Evolutionary conservation across 2,113 vertebrate genomes (phyloP), one percentile per base, ranked within the genome.

Genomic region (Raja brachyura): DNA sequence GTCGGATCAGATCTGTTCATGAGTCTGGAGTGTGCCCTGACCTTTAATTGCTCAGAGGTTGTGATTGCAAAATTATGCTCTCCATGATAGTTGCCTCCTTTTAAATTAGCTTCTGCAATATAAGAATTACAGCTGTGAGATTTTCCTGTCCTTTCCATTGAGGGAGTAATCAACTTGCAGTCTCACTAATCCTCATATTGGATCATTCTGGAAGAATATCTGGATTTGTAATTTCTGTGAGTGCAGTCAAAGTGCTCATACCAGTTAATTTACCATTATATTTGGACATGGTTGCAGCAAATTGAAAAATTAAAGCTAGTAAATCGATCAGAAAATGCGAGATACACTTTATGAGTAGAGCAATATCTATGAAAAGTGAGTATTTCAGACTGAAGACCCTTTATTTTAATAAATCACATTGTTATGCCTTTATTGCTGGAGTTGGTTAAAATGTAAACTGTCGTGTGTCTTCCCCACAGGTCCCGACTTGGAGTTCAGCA

Each of bases 401-500:
- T 9, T 68, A 68, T 68, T 68, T 14, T 68, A 81, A 54, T 18
- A 81, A 81, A 20, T 81, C 78, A 54, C 39, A 81, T 56, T 28
- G 11, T 85, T 25, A 1, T 61, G 25, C 4, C 16, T 61, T 31
- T 20, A 56, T 61, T 85, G 81, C 56, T 13, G n/a, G 22, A 86
- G 74, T 25, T 66, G 81, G 10, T 11, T 59, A 61, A 13, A 85
- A n/a, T 14, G 56, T 86, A 86, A 86, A 31, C n/a, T 13, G 59
- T 86, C 3, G 2, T 63, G 5, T 31, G 92, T 39, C 59, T 93
- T 16, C 39, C 33, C 20, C 59, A 2, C 74, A 99, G 98, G 98
- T 79, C 98, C 98, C 5, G 98, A 99, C 95, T 95, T 99, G 95
- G 96, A 97, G 93, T 99, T 99, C 95, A 99, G 98, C 95, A 99